Base-by-base conservation (phyloP, 2,888 invertebrate genomes). In the Erebia ligea region DNA sequence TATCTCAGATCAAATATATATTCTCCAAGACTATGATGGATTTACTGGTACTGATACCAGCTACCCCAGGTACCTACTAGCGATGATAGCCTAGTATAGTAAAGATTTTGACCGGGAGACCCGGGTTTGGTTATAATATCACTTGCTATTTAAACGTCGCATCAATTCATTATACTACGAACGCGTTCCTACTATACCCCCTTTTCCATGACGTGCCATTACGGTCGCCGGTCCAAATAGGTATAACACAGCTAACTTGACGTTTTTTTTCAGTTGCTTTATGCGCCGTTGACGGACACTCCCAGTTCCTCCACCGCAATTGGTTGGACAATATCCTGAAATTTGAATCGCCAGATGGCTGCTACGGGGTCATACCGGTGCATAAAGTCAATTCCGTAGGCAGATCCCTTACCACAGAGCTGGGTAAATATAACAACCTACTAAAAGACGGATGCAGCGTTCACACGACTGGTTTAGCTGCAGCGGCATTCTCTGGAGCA, bases 381-480 rank as follows among this genome's bases (percentile, higher is more conserved):
- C n/a, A 21, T 10, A 52, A 58, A 2, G 6, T 17, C 11, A 15
- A 42, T 9, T 1, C 11, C 4, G 45, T 4, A 40, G 21, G 19
- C 50, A 50, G 34, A 10, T 52, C 57, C 4, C 54, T 70, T 13
- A 42, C 15, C 1, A 21, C 17, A 25, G 11, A 21, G 13, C 15
- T n/a, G 67, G n/a, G 57, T 9, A 57, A 19, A 6, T 48, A 57
- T n/a, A 11, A n/a, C 21, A 61, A 58, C 11, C 25, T 61, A 45
- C 19, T 65, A 9, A 54, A 68, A 6, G 68, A 69, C 0, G 66
- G 42, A 19, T 77, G 77, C 64, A 71, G 69, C 40, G 48, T 68
- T 19, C 75, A 76, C 34, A 69, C 73, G 2, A 77, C 77, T 1
- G 73, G 67, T 4, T 42, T 76, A 21, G 75, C 76, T 8, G 59